Percentiles rank a stretch among this genome's conserved stretches.
Evolutionary conservation across 2,888 invertebrate species (phyloP).

Genomic region (Morinoia aosen): DNA sequence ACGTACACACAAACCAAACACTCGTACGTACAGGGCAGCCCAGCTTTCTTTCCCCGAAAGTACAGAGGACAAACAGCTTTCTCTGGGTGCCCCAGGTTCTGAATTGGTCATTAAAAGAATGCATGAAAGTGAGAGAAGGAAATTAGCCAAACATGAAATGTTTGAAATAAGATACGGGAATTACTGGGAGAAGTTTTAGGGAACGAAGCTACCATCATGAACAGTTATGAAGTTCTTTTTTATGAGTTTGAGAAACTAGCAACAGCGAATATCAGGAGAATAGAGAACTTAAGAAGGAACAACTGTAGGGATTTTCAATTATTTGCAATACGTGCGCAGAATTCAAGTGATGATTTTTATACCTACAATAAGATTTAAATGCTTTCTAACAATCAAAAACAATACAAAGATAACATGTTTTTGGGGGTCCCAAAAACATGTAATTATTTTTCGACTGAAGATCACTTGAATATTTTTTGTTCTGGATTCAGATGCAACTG

Average conservation of each 20-base stretch:
- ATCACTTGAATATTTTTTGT: no score
- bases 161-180: background rate
- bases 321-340: no score
- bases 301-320: no score
- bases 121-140: background rate
- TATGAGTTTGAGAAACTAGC: background rate
- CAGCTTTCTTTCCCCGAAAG: constrained; percentile 7
- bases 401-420: no score
- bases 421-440: no score
- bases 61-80: constrained; percentile 10
- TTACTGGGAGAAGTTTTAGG: background rate
- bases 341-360: no score
- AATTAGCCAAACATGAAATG: background rate
- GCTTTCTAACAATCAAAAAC: no score
- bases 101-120: background rate
- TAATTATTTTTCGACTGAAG: no score
- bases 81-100: background rate
- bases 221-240: background rate
- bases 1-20: constrained; percentile 31
- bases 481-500: no score
- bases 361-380: no score
- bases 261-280: no score
- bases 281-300: no score
- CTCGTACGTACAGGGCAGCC: background rate
- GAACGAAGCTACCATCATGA: background rate